A percentile compares a stretch with the other conserved stretches of the same genome.
phyloP scores from a whole-genome alignment of 1,140 invertebrate species.

The Lasaia peninsularis region DNA sequence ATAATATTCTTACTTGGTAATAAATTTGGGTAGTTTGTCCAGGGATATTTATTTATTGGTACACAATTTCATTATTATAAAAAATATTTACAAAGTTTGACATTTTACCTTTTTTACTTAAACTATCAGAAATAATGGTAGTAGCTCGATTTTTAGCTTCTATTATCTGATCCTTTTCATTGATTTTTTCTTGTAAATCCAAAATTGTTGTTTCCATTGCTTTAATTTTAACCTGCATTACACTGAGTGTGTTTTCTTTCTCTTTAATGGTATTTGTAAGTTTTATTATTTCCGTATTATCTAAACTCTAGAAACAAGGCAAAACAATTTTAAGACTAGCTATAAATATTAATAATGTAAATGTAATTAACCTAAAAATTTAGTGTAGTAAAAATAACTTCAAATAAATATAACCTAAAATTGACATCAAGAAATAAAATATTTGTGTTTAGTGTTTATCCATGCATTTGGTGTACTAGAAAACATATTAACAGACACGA shows the following conservation, averaged over 20 bases:
- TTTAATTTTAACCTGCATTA: slow-evolving; percentile 77
- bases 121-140: slow-evolving; percentile 85
- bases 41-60: no score
- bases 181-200: slow-evolving; percentile 87
- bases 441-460: no score
- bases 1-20: no score
- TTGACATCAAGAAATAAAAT: background rate
- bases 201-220: slow-evolving; percentile 82
- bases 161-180: slow-evolving; percentile 92
- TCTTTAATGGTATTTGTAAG: slow-evolving; percentile 57
- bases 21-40: no score
- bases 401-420: background rate
- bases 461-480: no score
- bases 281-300: slow-evolving; percentile 42
- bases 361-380: background rate
- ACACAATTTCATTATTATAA: no score
- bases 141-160: slow-evolving; percentile 89
- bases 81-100: no score
- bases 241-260: slow-evolving; percentile 61
- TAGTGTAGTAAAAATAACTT: no score
- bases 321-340: slow-evolving; percentile 13
- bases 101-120: slow-evolving; percentile 81
- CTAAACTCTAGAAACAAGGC: slow-evolving; percentile 34
- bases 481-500: no score
- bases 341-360: background rate